phyloP scores from a whole-genome alignment of 2,113 vertebrate species.

The Poicephalus meyeri region DNA sequence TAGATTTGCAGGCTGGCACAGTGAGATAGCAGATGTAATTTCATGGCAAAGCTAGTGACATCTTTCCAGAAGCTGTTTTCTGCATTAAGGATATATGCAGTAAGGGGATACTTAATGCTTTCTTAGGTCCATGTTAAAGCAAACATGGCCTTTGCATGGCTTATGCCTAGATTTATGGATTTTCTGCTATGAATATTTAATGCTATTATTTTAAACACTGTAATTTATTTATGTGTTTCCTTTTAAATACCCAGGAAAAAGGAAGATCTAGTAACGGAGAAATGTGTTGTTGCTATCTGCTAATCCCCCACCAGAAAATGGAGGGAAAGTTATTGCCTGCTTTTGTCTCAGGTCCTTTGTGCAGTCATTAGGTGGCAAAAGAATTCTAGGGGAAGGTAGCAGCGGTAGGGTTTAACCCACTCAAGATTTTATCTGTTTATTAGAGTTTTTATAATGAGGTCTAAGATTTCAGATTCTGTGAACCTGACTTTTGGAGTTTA shows the following conservation, averaged over 20 bases:
- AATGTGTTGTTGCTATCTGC: not conserved
- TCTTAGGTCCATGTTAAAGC: not conserved
- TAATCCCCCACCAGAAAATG: not conserved
- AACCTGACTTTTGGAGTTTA: not conserved
- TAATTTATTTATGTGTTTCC: not conserved
- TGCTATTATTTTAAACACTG: not conserved
- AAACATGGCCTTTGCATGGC: not conserved
- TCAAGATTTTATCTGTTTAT: not conserved
- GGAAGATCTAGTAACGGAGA: not conserved
- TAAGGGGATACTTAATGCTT: not conserved
- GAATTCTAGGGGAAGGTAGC: not conserved
- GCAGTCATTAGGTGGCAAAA: not conserved
- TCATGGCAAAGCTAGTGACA: not conserved
- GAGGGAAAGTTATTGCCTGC: not conserved
- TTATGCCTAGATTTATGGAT: not conserved
- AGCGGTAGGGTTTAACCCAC: not conserved
- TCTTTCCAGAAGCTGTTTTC: not conserved
- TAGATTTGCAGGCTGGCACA: not conserved
- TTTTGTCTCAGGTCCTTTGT: not conserved
- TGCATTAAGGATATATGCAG: not conserved
- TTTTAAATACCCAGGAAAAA: not conserved
- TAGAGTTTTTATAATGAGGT: not conserved
- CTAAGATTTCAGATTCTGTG: not conserved
- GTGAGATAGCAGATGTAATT: not conserved
- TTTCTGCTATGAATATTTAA: constrained; percentile 1